Percentiles rank a stretch among this genome's conserved stretches.
Conservation (phyloP, 2,888 invertebrate genomes). For the Anticlea derivata region DNA sequence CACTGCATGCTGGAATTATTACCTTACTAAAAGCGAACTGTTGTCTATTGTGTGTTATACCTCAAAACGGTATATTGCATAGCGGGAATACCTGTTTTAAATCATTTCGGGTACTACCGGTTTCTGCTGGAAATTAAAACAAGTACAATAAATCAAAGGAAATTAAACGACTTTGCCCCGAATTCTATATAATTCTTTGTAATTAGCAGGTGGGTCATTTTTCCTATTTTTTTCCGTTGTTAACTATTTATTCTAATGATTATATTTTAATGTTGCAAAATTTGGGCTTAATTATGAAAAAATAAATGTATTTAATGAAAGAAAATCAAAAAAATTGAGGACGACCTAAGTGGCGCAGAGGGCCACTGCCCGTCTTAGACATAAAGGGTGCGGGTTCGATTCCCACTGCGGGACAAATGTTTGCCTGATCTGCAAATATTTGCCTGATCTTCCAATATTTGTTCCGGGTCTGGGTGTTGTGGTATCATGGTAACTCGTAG, state of each 20-base stretch:
- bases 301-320: too few relatives aligned
- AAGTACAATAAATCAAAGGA: slow-evolving; percentile 24
- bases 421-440: too few relatives aligned
- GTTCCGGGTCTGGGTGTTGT: too few relatives aligned
- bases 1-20: background rate
- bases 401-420: too few relatives aligned
- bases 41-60: background rate
- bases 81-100: slow-evolving; percentile 12
- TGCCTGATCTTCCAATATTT: too few relatives aligned
- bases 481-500: too few relatives aligned
- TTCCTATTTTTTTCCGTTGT: slow-evolving; percentile 3
- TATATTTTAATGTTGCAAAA: background rate
- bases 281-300: background rate
- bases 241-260: background rate
- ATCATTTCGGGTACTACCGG: slow-evolving; percentile 8
- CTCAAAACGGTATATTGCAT: slow-evolving; percentile 6
- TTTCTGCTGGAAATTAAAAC: slow-evolving; percentile 21
- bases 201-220: slow-evolving; percentile 2
- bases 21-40: too few relatives aligned
- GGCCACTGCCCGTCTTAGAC: too few relatives aligned
- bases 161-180: slow-evolving; percentile 7
- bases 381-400: too few relatives aligned
- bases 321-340: too few relatives aligned
- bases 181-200: slow-evolving; percentile 11
- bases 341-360: too few relatives aligned